phyloP scores from a whole-genome alignment of 2,113 vertebrate genomes.

The Xiphophorus couchianus region DNA sequence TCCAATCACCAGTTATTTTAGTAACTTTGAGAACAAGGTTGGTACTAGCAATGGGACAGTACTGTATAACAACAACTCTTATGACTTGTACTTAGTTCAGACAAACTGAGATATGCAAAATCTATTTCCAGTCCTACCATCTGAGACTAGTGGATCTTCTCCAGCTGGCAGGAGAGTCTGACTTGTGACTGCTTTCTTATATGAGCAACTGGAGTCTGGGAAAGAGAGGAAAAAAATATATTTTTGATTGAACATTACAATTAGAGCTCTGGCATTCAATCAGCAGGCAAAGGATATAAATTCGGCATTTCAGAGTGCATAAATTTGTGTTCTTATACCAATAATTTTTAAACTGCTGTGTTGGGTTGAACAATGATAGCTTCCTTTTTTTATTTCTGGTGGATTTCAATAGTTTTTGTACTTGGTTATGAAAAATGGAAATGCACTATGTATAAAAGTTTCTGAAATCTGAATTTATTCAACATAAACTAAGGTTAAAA shows the following conservation, averaged over 20 bases:
- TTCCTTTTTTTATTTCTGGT: background rate
- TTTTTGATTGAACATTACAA: slow-evolving; percentile 19
- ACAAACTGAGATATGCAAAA: slow-evolving; percentile 6
- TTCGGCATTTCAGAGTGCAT: slow-evolving; percentile 31
- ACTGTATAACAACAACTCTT: background rate
- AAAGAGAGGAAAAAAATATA: slow-evolving; percentile 6
- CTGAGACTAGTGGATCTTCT: slow-evolving; percentile 29
- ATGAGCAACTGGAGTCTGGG: slow-evolving; percentile 18
- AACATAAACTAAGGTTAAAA: no score
- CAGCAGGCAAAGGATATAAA: slow-evolving; percentile 19
- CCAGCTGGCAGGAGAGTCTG: slow-evolving; percentile 44
- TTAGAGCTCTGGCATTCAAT: slow-evolving; percentile 46
- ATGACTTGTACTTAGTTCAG: slow-evolving; percentile 3
- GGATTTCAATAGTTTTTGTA: background rate
- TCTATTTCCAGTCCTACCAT: slow-evolving; percentile 30
- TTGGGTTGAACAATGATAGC: background rate
- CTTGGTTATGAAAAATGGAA: background rate
- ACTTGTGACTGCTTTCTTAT: slow-evolving; percentile 2
- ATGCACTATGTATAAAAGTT: no score
- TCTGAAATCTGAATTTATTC: no score
- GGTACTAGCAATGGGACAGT: background rate
- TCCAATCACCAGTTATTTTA: background rate
- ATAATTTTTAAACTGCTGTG: slow-evolving; percentile 1
- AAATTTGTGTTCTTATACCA: slow-evolving; percentile 29
- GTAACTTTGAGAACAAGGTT: background rate